A percentile compares a stretch with the other conserved stretches of the same genome.
Evolutionary conservation across 2,797 vertebrate species (phyloP).

Genomic region (Tokudaia tokunoshimensis): DNA sequence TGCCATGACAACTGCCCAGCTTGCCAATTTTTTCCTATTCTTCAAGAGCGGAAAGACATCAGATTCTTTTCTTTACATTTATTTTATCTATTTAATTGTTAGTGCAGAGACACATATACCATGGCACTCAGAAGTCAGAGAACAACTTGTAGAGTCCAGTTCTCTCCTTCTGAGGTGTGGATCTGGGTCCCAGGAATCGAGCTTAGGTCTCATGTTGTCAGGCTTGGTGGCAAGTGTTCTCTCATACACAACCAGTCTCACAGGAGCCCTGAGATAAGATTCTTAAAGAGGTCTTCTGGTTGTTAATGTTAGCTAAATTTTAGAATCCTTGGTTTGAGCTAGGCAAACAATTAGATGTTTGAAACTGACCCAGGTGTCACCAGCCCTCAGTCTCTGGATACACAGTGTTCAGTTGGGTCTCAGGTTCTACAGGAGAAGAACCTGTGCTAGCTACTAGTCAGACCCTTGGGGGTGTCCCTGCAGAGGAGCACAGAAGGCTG

Average conservation of each 20-base stretch:
- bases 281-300: background rate
- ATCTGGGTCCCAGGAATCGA: background rate
- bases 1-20: background rate
- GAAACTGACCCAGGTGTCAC: background rate
- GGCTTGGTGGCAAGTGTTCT: background rate
- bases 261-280: background rate
- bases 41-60: constrained; percentile 1
- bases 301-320: background rate
- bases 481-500: background rate
- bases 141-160: background rate
- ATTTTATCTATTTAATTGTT: background rate
- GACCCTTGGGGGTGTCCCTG: background rate
- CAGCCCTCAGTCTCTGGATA: background rate
- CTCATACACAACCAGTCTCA: background rate
- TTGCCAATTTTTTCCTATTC: background rate
- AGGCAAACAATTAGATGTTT: background rate
- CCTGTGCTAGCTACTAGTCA: background rate
- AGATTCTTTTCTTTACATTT: background rate
- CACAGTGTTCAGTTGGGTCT: background rate
- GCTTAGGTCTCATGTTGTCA: background rate
- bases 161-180: background rate
- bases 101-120: background rate
- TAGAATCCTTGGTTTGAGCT: background rate
- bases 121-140: background rate
- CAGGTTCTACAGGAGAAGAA: background rate